Conservation (phyloP, 2,797 vertebrate species). For the Sebastes nivosus region DNA sequence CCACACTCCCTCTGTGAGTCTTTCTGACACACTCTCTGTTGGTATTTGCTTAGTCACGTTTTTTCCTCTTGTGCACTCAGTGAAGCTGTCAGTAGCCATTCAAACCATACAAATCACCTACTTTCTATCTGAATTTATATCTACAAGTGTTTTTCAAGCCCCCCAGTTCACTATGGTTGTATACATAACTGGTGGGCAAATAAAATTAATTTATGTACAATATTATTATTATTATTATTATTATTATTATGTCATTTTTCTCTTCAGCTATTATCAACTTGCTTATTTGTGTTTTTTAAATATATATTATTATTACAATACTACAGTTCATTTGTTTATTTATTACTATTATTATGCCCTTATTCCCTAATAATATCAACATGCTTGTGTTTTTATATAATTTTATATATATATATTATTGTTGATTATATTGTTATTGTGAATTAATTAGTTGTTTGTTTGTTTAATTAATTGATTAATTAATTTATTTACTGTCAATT, state of each 20-base stretch:
- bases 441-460: too few relatives aligned
- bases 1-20: background rate
- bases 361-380: too few relatives aligned
- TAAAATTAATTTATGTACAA: background rate
- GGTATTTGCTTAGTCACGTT: background rate
- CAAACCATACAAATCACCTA: background rate
- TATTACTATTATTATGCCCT: too few relatives aligned
- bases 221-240: too few relatives aligned
- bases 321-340: too few relatives aligned
- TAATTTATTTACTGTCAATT: too few relatives aligned
- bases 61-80: background rate
- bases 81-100: background rate
- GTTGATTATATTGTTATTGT: too few relatives aligned
- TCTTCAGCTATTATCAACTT: background rate
- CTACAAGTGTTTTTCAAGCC: background rate
- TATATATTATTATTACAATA: too few relatives aligned
- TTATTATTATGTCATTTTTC: background rate
- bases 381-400: too few relatives aligned
- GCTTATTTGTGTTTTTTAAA: background rate
- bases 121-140: background rate
- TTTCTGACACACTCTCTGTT: background rate
- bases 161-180: rapidly evolving
- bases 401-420: too few relatives aligned
- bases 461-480: too few relatives aligned
- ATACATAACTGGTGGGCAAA: background rate